Base-by-base conservation (phyloP, 2,797 vertebrate genomes). In the Myotis myotis region DNA sequence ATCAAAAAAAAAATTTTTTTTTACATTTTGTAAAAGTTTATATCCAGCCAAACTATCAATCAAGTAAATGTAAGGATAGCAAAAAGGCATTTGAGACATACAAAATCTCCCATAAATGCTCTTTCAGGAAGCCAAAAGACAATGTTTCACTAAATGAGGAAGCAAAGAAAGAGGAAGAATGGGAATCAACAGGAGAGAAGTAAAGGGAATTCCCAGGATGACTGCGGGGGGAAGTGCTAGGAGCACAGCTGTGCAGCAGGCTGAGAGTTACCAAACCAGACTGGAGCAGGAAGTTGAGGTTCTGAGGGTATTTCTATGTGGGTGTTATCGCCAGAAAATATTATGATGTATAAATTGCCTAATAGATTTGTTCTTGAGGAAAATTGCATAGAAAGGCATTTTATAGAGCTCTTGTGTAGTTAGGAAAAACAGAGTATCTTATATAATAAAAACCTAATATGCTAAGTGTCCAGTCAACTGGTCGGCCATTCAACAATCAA, bases 141-240 rank as follows among this genome's bases (percentile, higher is more conserved):
- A 82, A 16, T 33, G 66, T n/a, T 70, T 47, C 22, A 57, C 8
- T 62, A 64, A 86, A 95, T 53, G 84, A 93, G 53, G 94, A 95
- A 96, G 74, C 33, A 36, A 82, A 71, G 44, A 96, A 88, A 92
- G 87, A 79, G 55, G 71, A 95, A 94, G 79, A 76, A 83, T 23
- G 55, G 51, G n/a, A 89, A 60, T 36, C 38, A 89, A 84, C 2
- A 70, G n/a, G 8, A 76, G 22, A 16, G 33, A 82, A 5, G 36
- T 55, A 70, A 75, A 79, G 93, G n/a, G 68, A 92, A 85, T 86
- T 83, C 44, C 62, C 36, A 91, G 91, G 30, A 74, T 20, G 33
- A 19, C 68, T 88, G 70, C 8, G 3, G 38, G 38, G 30, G 30
- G 33, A 78, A n/a, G 72, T 55, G 30, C 44, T 9, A 22, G 47